phyloP scores from a whole-genome alignment of 1,140 invertebrate genomes.

The Panagrolaimus sp. region DNA sequence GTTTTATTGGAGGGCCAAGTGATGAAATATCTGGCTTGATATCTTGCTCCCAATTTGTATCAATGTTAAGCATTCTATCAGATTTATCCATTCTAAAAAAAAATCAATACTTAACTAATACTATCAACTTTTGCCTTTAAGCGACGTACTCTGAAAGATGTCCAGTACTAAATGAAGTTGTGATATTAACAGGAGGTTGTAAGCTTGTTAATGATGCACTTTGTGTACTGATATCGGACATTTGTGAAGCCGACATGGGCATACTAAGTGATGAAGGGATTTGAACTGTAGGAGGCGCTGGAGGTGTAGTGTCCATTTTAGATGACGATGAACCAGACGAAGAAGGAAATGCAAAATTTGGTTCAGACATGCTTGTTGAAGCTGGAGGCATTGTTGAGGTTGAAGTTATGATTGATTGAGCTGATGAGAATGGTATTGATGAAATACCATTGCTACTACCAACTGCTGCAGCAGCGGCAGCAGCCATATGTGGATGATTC shows the following conservation, averaged over 20 bases:
- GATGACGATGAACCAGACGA: not conserved
- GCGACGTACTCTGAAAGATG: too few species aligned
- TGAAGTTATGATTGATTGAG: not conserved
- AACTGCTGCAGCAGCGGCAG: slow-evolving; percentile 2
- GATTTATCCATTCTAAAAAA: slow-evolving; percentile 8
- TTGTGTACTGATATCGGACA: not conserved
- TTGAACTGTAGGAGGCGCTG: not conserved
- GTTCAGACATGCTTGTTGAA: not conserved
- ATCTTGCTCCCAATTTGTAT: slow-evolving; percentile 8
- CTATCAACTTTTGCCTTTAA: too few species aligned
- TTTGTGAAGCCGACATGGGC: not conserved
- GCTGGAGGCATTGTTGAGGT: not conserved
- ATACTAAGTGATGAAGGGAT: not conserved
- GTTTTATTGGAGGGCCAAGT: not conserved
- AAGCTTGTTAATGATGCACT: too few species aligned
- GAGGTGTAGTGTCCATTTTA: not conserved
- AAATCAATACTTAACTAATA: not conserved
- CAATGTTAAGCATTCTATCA: slow-evolving; percentile 8
- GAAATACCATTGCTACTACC: not conserved
- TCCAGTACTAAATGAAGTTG: too few species aligned
- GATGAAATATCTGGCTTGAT: slow-evolving; percentile 5
- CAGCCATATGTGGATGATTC: slow-evolving; percentile 23
- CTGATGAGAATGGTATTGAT: not conserved
- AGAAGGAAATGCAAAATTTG: not conserved
- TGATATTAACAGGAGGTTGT: too few species aligned